A percentile compares a stretch with the other conserved stretches of the same genome.
phyloP scores from a whole-genome alignment of 2,888 invertebrate species.

The Dione vanillae region DNA sequence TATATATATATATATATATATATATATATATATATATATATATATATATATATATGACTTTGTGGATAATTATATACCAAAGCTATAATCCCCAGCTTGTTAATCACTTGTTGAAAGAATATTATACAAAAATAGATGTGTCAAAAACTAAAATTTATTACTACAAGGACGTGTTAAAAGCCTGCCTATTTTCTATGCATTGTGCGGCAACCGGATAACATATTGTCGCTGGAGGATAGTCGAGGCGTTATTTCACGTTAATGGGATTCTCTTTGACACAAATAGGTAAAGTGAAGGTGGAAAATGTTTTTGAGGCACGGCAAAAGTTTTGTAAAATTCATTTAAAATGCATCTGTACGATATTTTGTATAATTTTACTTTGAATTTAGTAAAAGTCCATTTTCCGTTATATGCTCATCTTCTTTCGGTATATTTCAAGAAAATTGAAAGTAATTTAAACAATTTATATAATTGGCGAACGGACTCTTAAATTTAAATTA shows the following conservation, averaged over 20 bases:
- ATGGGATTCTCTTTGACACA: constrained; percentile 45
- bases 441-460: too few species aligned
- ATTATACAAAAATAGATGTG: constrained; percentile 39
- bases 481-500: too few species aligned
- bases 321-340: constrained; percentile 5
- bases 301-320: constrained; percentile 33
- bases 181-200: constrained; percentile 54
- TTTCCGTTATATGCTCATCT: too few species aligned
- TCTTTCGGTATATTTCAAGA: too few species aligned
- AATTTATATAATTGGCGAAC: too few species aligned
- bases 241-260: constrained; percentile 51
- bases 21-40: too few species aligned
- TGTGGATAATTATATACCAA: too few species aligned
- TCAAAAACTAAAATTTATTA: constrained; percentile 54
- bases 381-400: too few species aligned
- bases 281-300: constrained; percentile 37
- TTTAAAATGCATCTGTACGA: constrained; percentile 3
- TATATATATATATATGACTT: too few species aligned
- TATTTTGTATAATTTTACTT: not conserved
- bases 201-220: constrained; percentile 50
- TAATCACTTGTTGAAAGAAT: too few species aligned
- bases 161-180: constrained; percentile 39
- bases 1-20: too few species aligned
- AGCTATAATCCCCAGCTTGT: too few species aligned
- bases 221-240: constrained; percentile 46